A percentile compares a stretch with the other conserved stretches of the same genome.
These are phyloP conservation scores for Ceriagrion tenellum DNA, from an alignment of 2,888 invertebrate species.

Conservation along the genomic window DNA sequence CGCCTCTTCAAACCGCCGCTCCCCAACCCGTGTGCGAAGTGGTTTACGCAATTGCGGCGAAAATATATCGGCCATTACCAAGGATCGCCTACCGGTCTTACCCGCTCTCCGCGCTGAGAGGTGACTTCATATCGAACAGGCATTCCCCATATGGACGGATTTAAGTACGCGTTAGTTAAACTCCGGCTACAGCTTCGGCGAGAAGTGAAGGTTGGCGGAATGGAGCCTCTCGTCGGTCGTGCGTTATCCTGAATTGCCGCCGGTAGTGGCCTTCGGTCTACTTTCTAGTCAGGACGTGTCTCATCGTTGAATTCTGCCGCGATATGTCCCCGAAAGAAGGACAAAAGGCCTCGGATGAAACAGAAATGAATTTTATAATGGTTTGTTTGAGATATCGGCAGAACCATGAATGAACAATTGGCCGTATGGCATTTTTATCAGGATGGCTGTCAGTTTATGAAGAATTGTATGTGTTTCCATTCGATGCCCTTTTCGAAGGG, in stretches of 20 bases:
- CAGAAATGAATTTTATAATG: no score
- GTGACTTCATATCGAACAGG: slow-evolving; percentile 10
- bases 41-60: slow-evolving; percentile 18
- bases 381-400: no score
- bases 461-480: no score
- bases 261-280: neutral
- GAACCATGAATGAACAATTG: no score
- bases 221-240: neutral
- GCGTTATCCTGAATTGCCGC: neutral
- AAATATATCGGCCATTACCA: neutral
- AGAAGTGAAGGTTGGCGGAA: neutral
- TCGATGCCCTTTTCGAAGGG: no score
- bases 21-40: neutral
- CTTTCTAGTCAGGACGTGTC: neutral
- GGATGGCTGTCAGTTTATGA: no score
- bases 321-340: no score
- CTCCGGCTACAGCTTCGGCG: neutral
- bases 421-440: no score
- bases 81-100: neutral
- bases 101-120: neutral
- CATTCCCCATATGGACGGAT: neutral
- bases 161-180: neutral
- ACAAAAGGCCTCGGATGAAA: no score
- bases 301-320: neutral
- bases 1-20: neutral